phyloP scores from a whole-genome alignment of 2,113 vertebrate species.

The Romanogobio albipinnatus region DNA sequence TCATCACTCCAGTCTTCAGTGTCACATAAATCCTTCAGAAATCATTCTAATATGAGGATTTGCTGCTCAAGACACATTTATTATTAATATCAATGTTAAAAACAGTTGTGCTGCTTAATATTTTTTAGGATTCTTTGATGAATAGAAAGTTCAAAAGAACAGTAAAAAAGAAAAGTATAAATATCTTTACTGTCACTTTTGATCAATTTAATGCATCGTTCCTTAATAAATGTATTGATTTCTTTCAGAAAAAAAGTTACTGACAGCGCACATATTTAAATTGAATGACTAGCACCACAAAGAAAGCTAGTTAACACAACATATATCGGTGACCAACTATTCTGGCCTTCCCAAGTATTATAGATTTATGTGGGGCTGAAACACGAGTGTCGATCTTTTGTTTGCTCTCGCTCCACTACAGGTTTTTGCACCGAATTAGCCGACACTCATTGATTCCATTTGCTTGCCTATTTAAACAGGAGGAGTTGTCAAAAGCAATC shows the following conservation, averaged over 20 bases:
- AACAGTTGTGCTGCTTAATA: not conserved
- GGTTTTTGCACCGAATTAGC: slow-evolving; percentile 82
- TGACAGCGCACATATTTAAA: not conserved
- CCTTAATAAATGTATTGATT: too few species aligned
- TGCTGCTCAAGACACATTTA: not conserved
- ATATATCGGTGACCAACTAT: not conserved
- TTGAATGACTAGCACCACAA: not conserved
- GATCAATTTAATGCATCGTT: not conserved
- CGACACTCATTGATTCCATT: slow-evolving; percentile 80
- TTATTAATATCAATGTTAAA: not conserved
- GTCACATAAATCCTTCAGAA: not conserved
- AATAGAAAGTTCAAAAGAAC: not conserved
- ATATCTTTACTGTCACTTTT: not conserved
- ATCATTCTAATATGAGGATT: not conserved
- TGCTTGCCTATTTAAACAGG: slow-evolving; percentile 85
- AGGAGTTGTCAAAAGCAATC: slow-evolving; percentile 83
- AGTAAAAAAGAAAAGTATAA: not conserved
- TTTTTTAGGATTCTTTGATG: not conserved
- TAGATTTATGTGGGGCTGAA: not conserved
- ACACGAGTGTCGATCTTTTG: slow-evolving; percentile 62
- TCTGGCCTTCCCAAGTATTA: not conserved
- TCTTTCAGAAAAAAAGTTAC: not conserved
- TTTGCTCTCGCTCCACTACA: slow-evolving; percentile 63
- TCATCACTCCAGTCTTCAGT: not conserved
- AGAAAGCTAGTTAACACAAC: not conserved